Conservation (phyloP, 2,888 invertebrate species). For the Caenorhabditis plicata region DNA sequence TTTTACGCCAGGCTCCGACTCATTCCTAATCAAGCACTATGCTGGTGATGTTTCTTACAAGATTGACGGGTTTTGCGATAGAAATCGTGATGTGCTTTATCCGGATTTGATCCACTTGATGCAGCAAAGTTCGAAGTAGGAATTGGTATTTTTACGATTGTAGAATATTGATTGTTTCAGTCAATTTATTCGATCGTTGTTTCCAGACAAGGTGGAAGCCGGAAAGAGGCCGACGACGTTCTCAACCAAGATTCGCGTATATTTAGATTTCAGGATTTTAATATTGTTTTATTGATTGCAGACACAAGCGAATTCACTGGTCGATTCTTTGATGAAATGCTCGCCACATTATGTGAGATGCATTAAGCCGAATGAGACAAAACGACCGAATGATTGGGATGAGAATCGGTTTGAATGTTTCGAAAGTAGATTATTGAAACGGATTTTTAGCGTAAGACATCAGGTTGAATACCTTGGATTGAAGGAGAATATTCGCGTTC, state of each 20-base stretch:
- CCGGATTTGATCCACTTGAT: conserved; percentile 74
- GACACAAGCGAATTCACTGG: conserved; percentile 74
- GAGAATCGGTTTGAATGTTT: conserved; percentile 66
- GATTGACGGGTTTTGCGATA: conserved; percentile 74
- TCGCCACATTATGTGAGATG: conserved; percentile 76
- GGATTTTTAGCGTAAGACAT: conserved; percentile 74
- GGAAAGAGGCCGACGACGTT: conserved; percentile 74
- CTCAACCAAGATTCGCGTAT: conserved; percentile 73
- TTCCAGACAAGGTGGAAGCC: conserved; percentile 71
- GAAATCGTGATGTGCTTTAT: conserved; percentile 75
- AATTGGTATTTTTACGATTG: not conserved
- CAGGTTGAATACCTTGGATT: conserved; percentile 75
- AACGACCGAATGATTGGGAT: conserved; percentile 74
- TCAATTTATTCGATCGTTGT: conserved; percentile 71
- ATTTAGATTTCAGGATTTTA: conserved; percentile 8
- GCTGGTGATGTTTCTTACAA: conserved; percentile 75
- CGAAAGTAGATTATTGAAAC: too few relatives aligned
- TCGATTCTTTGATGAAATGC: conserved; percentile 74
- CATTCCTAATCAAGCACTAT: conserved; percentile 74
- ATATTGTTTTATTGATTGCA: conserved; percentile 44
- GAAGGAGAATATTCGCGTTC: conserved; percentile 75
- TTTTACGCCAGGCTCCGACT: conserved; percentile 71
- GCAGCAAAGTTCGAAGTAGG: conserved; percentile 73
- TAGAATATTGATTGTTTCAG: conserved; percentile 66
- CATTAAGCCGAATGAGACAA: conserved; percentile 76